Base-by-base conservation (phyloP, 2,888 invertebrate species). In the Scelioninae gen. 2 region DNA sequence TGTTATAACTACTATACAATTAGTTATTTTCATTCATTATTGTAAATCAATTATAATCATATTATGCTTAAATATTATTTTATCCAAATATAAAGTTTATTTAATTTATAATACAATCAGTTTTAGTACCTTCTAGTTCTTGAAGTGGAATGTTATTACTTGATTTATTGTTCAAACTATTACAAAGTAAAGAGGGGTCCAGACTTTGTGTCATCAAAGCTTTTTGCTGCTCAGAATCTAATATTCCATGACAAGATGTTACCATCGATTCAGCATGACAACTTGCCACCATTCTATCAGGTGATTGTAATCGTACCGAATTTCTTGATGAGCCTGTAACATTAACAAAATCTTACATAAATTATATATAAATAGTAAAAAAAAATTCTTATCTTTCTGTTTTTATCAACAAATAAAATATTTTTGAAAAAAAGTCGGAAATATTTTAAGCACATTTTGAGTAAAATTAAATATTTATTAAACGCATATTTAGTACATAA, bases 261-360 rank as follows among this genome's bases (percentile, higher is more conserved):
- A 82, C 78, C 81, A 84, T 84, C 6, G 84, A 69, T 43, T 85
- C 85, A 2, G 88, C 86, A 82, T 93, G 93, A 87, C 91, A 93
- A 83, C 93, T 93, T 9, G 91, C 89, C 0, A 90, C 87, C 88
- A 94, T 91, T 7, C 92, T 90, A 84, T 94, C 94, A 0, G 93
- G 93, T 0, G 93, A 93, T 31, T 89, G 89, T 69, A 82, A 76
- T 75, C 83, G 80, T 73, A 82, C 76, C 7, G 83, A 80, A 72
- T 75, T 84, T 46, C 84, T 79, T 7, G 82, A 78, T 2, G 82
- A 77, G 76, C 79, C 82, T 82, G 75, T 60, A 46, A 43, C 16
- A 16, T 39, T 9, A 2, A 31, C n/a, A n/a, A n/a, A n/a, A n/a
- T n/a, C n/a, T n/a, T n/a, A n/a, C n/a, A n/a, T n/a, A n/a, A n/a